Conservation (phyloP, 2,888 invertebrate species). For the Lamellibrachia columna region DNA sequence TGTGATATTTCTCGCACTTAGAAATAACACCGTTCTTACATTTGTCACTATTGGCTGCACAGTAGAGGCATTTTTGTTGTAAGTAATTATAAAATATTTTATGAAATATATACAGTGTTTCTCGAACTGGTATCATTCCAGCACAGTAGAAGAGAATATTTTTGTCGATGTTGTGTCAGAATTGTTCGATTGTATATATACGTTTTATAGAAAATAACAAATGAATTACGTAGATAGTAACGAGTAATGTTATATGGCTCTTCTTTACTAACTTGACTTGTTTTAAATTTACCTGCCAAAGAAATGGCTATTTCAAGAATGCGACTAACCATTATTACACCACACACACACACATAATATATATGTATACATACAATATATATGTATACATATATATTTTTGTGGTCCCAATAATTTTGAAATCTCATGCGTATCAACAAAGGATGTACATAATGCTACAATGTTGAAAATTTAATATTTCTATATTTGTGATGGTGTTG, state of each 20-base stretch:
- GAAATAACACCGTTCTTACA: not conserved
- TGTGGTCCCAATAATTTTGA: not conserved
- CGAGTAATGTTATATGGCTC: not conserved
- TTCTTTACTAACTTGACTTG: not conserved
- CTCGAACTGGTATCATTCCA: not conserved
- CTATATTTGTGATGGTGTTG: slow-evolving; percentile 12
- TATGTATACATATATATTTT: no score
- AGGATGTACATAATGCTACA: slow-evolving; percentile 6
- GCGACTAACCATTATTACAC: not conserved
- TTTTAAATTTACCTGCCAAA: not conserved
- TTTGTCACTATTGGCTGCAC: no score
- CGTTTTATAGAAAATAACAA: slow-evolving; percentile 4
- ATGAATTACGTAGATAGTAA: not conserved
- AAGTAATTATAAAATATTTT: not conserved
- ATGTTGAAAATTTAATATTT: not conserved
- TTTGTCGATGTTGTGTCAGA: not conserved
- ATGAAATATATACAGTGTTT: not conserved
- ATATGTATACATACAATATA: not conserved
- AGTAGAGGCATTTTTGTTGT: no score
- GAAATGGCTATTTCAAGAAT: slow-evolving; percentile 5
- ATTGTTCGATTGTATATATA: not conserved
- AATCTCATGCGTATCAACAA: slow-evolving; percentile 1
- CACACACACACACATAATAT: not conserved
- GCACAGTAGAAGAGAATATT: slow-evolving; percentile 12
- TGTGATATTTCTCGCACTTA: not conserved